Evolutionary conservation across 2,113 vertebrate genomes (phyloP).

Genomic region (Pollachius pollachius): DNA sequence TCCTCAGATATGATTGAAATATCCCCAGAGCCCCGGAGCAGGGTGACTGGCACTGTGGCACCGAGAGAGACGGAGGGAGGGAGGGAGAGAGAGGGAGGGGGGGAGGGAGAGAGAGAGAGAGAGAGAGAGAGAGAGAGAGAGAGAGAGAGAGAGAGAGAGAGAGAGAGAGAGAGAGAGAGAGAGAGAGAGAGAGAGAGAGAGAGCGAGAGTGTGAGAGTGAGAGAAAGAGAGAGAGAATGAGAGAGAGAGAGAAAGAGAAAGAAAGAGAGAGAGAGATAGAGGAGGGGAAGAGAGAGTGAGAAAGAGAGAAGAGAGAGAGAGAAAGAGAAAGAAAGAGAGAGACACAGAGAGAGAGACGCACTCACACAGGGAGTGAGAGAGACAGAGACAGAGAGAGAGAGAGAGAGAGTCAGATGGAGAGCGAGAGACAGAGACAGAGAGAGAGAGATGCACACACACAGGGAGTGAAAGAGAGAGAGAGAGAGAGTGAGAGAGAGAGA

Average conservation of each 20-base stretch:
- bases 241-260: conserved; percentile 72
- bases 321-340: conserved; percentile 14
- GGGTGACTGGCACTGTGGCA: conserved; percentile 72
- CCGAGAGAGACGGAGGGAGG: conserved; percentile 64
- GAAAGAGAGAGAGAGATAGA: conserved; percentile 56
- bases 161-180: conserved; percentile 15
- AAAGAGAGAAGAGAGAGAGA: conserved; percentile 8
- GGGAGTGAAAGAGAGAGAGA: conserved; percentile 69
- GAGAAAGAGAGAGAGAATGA: conserved; percentile 65
- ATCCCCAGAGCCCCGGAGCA: conserved; percentile 85
- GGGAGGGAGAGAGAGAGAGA: neutral
- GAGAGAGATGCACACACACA: no score
- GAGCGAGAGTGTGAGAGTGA: conserved; percentile 60
- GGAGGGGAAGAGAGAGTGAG: conserved; percentile 31
- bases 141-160: conserved; percentile 16
- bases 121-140: conserved; percentile 44
- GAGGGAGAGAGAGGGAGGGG: conserved; percentile 15
- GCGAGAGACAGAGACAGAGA: conserved; percentile 50
- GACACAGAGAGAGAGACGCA: conserved; percentile 18
- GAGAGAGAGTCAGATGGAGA: conserved; percentile 70
- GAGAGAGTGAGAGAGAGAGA: conserved; percentile 51
- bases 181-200: conserved; percentile 18
- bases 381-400: conserved; percentile 71
- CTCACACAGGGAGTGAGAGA: conserved; percentile 71
- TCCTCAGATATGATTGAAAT: conserved; percentile 87